Evolutionary conservation across 2,113 vertebrate genomes (phyloP).

Genomic region (Dasyurus viverrinus): DNA sequence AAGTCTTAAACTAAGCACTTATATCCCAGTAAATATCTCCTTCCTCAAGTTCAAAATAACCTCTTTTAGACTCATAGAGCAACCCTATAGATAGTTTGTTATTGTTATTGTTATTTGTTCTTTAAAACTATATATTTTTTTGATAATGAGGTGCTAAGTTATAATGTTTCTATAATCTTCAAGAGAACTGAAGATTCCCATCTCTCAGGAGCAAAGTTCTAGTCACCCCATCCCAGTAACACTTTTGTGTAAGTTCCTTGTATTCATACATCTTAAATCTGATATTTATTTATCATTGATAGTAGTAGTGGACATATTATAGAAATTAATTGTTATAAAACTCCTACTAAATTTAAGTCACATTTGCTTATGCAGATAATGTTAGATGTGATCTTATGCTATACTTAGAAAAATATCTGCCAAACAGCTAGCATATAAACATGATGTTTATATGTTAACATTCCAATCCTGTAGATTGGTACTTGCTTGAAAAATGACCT

Average conservation of each 20-base stretch:
- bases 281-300: not conserved
- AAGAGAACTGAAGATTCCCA: not conserved
- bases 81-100: not conserved
- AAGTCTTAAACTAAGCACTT: not conserved
- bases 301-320: not conserved
- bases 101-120: too few relatives aligned
- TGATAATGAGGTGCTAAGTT: not conserved
- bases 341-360: not conserved
- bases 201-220: too few relatives aligned
- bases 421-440: not conserved
- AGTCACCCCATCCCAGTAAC: not conserved
- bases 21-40: not conserved
- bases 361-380: not conserved
- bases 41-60: not conserved
- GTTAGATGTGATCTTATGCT: not conserved
- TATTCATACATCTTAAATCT: not conserved
- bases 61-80: not conserved
- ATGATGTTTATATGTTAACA: not conserved
- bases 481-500: conserved; percentile 36
- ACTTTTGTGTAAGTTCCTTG: not conserved
- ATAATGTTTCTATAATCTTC: not conserved
- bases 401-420: not conserved
- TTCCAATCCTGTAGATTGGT: not conserved
- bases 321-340: not conserved
- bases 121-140: not conserved